Percentiles rank a stretch among this genome's conserved stretches.
phyloP scores from a whole-genome alignment of 2,888 invertebrate species.

The Eledona agricola region DNA sequence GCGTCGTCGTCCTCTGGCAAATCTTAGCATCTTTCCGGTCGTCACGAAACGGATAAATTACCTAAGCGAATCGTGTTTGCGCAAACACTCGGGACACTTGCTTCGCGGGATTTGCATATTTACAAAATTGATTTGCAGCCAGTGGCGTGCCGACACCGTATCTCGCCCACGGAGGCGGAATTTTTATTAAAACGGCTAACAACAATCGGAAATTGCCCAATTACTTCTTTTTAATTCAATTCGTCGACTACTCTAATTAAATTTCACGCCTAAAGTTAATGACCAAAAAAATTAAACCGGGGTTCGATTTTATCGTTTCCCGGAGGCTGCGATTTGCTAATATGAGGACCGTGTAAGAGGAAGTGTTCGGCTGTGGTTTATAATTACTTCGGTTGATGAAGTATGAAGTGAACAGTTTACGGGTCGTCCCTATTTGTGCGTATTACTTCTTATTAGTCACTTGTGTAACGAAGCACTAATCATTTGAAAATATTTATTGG shows the following conservation, averaged over 20 bases:
- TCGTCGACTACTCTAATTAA: too few relatives aligned
- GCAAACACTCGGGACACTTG: constrained; percentile 23
- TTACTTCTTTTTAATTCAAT: constrained; percentile 16
- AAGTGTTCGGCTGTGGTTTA: too few relatives aligned
- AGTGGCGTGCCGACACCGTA: constrained; percentile 2
- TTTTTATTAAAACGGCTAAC: neutral
- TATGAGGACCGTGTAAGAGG: too few relatives aligned
- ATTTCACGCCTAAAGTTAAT: constrained; percentile 15
- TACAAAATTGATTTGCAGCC: constrained; percentile 20
- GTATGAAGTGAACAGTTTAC: too few relatives aligned
- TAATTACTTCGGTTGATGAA: too few relatives aligned
- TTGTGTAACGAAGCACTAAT: too few relatives aligned
- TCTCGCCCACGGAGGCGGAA: too few relatives aligned
- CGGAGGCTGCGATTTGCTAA: constrained; percentile 2
- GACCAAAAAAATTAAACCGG: constrained; percentile 13
- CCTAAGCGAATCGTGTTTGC: constrained; percentile 14
- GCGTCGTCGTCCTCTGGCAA: constrained; percentile 21
- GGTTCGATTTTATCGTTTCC: constrained; percentile 17
- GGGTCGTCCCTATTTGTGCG: too few relatives aligned
- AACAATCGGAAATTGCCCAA: constrained; percentile 16
- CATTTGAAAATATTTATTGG: too few relatives aligned
- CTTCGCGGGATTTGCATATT: constrained; percentile 26
- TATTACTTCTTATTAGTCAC: too few relatives aligned
- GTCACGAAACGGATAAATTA: constrained; percentile 28
- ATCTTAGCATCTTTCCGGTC: constrained; percentile 23